Base-by-base conservation (phyloP, 1,140 invertebrate species). In the Drosophila nigrodunni region DNA sequence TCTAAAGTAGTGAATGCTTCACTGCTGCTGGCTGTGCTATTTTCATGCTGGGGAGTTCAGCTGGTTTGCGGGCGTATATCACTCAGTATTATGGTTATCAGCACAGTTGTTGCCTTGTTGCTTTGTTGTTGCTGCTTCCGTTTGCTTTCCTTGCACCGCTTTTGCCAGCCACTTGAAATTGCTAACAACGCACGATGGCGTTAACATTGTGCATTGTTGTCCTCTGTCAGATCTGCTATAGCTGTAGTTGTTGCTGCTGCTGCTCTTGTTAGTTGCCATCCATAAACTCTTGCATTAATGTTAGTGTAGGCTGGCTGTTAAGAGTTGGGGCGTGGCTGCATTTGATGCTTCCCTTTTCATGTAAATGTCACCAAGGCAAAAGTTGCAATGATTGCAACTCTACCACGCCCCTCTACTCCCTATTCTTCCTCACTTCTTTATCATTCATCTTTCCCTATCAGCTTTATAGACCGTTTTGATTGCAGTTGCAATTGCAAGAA, bases 71-170 rank as follows among this genome's bases (percentile, higher is more conserved):
- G 55, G 59, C 69, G 80, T 89, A 88, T 88, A 89, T 88, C 85
- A 89, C 85, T 88, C 83, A 88, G 73, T 83, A 85, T 83, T 88
- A 88, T 88, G 80, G 85, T 89, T 88, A 88, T 88, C 83, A 89
- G 83, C 80, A 77, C 70, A 83, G 82, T 88, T 83, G 82, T 71
- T 88, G 76, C 57, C 65, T 76, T 74, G 65, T 75, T 70, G 65
- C 67, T 57, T 54, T 64, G 72, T 64, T 69, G 18, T 21, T 21
- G 18, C 18, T 66, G 61, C 52, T 70, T 75, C 67, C 67, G 73
- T 35, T 70, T 37, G 52, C 58, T 52, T 74, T 76, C 75, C 76
- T 71, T 70, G 72, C 72, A 49, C 35, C 74, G 46, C 52, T 70
- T 54, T 70, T 54, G 46, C 47, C 67, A 88, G 83, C 75, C 80